phyloP scores from a whole-genome alignment of 2,888 invertebrate species.

The Plusia festucae region DNA sequence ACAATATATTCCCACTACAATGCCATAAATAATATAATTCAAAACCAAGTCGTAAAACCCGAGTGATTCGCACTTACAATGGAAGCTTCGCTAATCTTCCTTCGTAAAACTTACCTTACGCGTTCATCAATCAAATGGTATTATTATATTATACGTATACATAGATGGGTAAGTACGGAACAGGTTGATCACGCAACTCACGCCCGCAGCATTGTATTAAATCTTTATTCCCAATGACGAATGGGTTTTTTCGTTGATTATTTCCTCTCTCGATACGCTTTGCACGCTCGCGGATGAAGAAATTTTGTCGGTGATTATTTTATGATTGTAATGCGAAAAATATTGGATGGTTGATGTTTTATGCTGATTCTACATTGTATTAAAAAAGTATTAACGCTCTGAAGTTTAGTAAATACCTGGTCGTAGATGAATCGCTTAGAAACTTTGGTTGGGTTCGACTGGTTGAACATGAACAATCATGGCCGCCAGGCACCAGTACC shows the following conservation, averaged over 20 bases:
- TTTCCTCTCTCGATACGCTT: constrained; percentile 56
- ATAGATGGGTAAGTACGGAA: constrained; percentile 50
- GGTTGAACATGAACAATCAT: too few species aligned
- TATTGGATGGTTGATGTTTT: constrained; percentile 21
- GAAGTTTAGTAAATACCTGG: background rate
- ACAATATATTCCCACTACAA: constrained; percentile 30
- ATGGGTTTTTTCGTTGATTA: constrained; percentile 61
- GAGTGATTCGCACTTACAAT: constrained; percentile 50
- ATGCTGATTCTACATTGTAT: background rate
- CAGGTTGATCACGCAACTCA: constrained; percentile 62
- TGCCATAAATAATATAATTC: constrained; percentile 47
- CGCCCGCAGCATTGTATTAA: constrained; percentile 59
- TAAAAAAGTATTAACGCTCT: background rate
- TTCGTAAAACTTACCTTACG: constrained; percentile 59
- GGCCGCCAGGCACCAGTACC: too few species aligned
- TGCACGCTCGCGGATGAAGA: constrained; percentile 47
- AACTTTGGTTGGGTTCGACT: too few species aligned
- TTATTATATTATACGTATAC: constrained; percentile 71
- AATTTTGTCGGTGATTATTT: constrained; percentile 53
- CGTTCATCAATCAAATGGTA: constrained; percentile 77
- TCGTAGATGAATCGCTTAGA: too few species aligned
- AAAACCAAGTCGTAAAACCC: constrained; percentile 47
- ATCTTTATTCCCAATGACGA: constrained; percentile 64
- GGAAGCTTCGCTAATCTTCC: constrained; percentile 46
- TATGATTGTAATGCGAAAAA: constrained; percentile 45